phyloP scores from a whole-genome alignment of 1,140 invertebrate species.

The Trachymyrmex septentrionalis region DNA sequence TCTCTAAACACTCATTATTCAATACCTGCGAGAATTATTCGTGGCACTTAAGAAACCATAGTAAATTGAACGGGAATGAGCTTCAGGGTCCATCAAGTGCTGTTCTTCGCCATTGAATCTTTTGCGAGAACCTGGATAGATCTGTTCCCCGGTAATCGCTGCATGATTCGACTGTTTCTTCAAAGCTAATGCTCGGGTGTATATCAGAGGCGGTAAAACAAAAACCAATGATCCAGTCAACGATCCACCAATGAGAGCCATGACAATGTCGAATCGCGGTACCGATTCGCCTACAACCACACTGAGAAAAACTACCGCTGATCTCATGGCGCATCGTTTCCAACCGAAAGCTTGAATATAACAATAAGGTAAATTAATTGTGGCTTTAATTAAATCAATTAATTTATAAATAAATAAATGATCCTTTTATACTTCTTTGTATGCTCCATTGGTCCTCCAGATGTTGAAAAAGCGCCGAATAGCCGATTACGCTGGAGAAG shows the following conservation, averaged over 20 bases:
- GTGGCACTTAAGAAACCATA: constrained; percentile 62
- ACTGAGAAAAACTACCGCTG: constrained; percentile 90
- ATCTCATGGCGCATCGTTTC: constrained; percentile 92
- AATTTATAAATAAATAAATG: constrained; percentile 1
- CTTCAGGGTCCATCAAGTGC: constrained; percentile 76
- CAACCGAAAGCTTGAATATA: constrained; percentile 91
- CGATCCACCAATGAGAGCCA: constrained; percentile 94
- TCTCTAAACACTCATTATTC: background rate
- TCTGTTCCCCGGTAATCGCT: constrained; percentile 61
- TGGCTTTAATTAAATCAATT: background rate
- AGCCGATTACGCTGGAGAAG: constrained; percentile 91
- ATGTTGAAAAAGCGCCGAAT: constrained; percentile 92
- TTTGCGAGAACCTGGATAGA: constrained; percentile 76
- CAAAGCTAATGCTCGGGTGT: constrained; percentile 85
- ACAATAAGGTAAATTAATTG: background rate
- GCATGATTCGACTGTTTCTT: constrained; percentile 56
- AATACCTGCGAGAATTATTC: constrained; percentile 47
- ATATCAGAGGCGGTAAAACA: constrained; percentile 94
- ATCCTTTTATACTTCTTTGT: constrained; percentile 85
- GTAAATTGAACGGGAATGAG: constrained; percentile 79
- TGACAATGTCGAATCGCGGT: constrained; percentile 95
- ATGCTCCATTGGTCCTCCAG: constrained; percentile 89
- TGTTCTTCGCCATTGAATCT: constrained; percentile 56
- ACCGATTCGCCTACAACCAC: constrained; percentile 94
- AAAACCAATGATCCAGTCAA: constrained; percentile 95